phyloP scores from a whole-genome alignment of 2,888 invertebrate species.

The Pediacus dermestoides region DNA sequence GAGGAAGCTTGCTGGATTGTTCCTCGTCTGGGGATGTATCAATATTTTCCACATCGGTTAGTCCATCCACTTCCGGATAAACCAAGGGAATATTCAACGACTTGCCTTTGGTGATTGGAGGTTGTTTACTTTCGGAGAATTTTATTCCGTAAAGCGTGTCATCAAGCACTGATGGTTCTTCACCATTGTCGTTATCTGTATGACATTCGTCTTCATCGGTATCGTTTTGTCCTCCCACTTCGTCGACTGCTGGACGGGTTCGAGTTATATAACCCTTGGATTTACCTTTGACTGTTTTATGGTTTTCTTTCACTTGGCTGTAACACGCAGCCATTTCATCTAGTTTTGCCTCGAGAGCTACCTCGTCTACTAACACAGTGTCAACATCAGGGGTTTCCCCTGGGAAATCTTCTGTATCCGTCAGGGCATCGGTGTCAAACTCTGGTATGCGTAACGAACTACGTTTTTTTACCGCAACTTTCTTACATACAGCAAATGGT shows the following conservation, averaged over 20 bases:
- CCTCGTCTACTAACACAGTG: constrained; percentile 18
- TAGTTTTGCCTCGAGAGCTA: constrained; percentile 28
- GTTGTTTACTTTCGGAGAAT: background rate
- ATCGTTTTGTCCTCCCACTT: constrained; percentile 15
- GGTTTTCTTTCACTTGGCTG: constrained; percentile 27
- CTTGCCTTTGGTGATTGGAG: constrained; percentile 1
- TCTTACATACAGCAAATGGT: constrained; percentile 33
- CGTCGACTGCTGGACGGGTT: constrained; percentile 12
- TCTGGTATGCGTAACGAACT: constrained; percentile 27
- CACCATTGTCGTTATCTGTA: constrained; percentile 20
- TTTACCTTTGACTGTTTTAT: constrained; percentile 15
- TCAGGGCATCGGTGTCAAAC: constrained; percentile 35
- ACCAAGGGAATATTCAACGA: constrained; percentile 15
- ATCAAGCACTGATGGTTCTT: constrained; percentile 7
- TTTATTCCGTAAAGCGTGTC: constrained; percentile 3
- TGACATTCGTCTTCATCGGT: constrained; percentile 32
- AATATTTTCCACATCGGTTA: constrained; percentile 53
- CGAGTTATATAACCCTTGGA: too few relatives aligned
- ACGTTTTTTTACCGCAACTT: constrained; percentile 26
- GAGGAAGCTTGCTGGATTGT: constrained; percentile 40
- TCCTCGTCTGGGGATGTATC: constrained; percentile 40
- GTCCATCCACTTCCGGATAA: constrained; percentile 36
- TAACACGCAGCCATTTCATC: constrained; percentile 30
- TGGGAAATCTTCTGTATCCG: constrained; percentile 48
- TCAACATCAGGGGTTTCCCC: constrained; percentile 40